A percentile compares a stretch with the other conserved stretches of the same genome.
These are phyloP conservation scores for Galleria mellonella DNA, from an alignment of 1,140 invertebrate species.

Conservation along the genomic window DNA sequence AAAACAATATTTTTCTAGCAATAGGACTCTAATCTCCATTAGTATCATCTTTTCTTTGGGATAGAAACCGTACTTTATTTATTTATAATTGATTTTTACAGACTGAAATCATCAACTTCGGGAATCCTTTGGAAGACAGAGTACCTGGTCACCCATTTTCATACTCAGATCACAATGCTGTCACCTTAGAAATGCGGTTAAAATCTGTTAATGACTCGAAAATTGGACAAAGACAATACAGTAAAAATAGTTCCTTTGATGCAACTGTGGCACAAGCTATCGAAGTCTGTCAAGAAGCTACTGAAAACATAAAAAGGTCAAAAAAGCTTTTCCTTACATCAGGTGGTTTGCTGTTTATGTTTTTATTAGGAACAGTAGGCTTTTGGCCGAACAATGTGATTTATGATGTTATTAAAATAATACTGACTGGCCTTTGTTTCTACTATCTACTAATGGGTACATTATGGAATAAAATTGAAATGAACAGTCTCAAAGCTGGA, in stretches of 20 bases:
- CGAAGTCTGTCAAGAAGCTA: slow-evolving; percentile 76
- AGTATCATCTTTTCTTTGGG: too few species aligned
- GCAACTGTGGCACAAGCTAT: slow-evolving; percentile 77
- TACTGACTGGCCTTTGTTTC: slow-evolving; percentile 78
- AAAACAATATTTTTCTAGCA: too few species aligned
- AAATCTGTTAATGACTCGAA: slow-evolving; percentile 15
- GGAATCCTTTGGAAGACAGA: slow-evolving; percentile 82
- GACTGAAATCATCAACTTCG: slow-evolving; percentile 78
- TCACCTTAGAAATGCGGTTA: slow-evolving; percentile 78
- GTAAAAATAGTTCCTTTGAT: slow-evolving; percentile 27
- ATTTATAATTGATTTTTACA: slow-evolving; percentile 39
- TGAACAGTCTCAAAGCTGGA: slow-evolving; percentile 84
- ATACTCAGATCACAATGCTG: slow-evolving; percentile 95
- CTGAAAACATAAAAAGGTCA: slow-evolving; percentile 74
- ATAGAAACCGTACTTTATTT: not conserved
- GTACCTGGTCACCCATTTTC: slow-evolving; percentile 84
- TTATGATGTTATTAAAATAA: slow-evolving; percentile 69
- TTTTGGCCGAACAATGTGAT: slow-evolving; percentile 55
- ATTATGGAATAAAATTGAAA: slow-evolving; percentile 86
- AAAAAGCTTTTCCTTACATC: slow-evolving; percentile 76
- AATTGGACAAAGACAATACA: slow-evolving; percentile 13
- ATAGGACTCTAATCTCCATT: too few species aligned
- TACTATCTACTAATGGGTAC: slow-evolving; percentile 85
- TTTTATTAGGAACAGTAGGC: slow-evolving; percentile 60
- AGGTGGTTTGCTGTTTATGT: slow-evolving; percentile 68